Conservation (phyloP, 2,888 invertebrate species). For the Folsomia candida region DNA sequence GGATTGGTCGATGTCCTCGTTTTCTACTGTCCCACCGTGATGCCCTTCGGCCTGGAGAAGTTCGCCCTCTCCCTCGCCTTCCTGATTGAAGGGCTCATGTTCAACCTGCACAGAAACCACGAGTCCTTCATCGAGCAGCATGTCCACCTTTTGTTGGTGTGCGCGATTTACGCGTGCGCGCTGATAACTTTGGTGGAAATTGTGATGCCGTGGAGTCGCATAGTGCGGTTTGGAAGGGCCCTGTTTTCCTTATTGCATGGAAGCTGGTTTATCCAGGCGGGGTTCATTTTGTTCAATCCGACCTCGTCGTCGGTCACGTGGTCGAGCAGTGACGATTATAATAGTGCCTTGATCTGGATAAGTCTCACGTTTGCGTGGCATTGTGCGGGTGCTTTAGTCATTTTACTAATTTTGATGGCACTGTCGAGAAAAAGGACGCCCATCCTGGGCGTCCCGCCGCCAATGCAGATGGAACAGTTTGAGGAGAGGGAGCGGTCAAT, state of each 20-base stretch:
- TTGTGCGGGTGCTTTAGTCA: constrained; percentile 44
- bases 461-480: constrained; percentile 27
- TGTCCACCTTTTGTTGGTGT: constrained; percentile 38
- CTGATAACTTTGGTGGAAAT: constrained; percentile 45
- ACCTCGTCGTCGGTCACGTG: constrained; percentile 29
- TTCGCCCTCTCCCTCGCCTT: constrained; percentile 55
- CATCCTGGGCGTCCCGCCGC: constrained; percentile 17
- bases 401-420: constrained; percentile 40
- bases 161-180: constrained; percentile 47
- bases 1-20: constrained; percentile 55
- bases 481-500: constrained; percentile 26
- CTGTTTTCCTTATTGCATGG: constrained; percentile 50
- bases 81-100: constrained; percentile 54
- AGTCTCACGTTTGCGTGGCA: constrained; percentile 49
- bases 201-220: constrained; percentile 43
- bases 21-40: constrained; percentile 54
- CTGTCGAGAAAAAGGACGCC: constrained; percentile 21
- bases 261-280: constrained; percentile 51
- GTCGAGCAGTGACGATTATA: constrained; percentile 46
- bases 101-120: constrained; percentile 40
- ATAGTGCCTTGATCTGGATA: constrained; percentile 48
- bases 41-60: constrained; percentile 54
- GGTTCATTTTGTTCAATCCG: constrained; percentile 49
- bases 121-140: constrained; percentile 48
- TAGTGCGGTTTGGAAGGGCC: constrained; percentile 45